A percentile compares a stretch with the other conserved stretches of the same genome.
phyloP scores from a whole-genome alignment of 1,140 invertebrate species.

The Zaprionus davidi region DNA sequence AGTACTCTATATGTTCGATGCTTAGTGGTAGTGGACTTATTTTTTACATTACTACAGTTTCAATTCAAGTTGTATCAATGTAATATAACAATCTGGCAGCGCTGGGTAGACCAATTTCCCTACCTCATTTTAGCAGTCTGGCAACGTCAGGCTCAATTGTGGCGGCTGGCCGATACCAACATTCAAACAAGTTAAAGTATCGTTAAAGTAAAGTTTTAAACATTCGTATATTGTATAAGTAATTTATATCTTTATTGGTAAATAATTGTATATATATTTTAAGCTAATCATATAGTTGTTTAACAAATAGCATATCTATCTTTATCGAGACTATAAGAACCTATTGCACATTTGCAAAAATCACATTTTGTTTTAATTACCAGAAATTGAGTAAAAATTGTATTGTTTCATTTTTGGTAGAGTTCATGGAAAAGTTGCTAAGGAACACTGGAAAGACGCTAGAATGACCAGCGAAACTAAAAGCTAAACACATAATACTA shows the following conservation, averaged over 20 bases:
- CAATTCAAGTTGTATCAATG: neutral
- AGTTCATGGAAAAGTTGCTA: slow-evolving; percentile 28
- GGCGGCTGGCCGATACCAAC: neutral
- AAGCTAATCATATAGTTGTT: slow-evolving; percentile 6
- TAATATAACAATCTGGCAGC: neutral
- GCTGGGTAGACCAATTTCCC: neutral
- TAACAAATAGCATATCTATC: slow-evolving; percentile 7
- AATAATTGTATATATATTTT: slow-evolving; percentile 1
- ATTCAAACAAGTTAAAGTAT: neutral
- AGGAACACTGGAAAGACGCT: slow-evolving; percentile 51
- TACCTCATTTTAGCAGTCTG: neutral
- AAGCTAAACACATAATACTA: slow-evolving; percentile 46
- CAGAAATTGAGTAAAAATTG: slow-evolving; percentile 27
- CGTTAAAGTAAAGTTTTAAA: neutral
- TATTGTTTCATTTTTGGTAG: slow-evolving; percentile 24
- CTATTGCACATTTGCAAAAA: slow-evolving; percentile 32
- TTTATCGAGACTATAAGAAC: slow-evolving; percentile 28
- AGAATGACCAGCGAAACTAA: slow-evolving; percentile 17
- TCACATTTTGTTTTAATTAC: slow-evolving; percentile 37
- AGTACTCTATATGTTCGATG: too few relatives aligned
- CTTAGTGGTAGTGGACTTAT: too few relatives aligned
- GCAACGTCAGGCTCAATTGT: neutral
- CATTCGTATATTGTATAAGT: neutral
- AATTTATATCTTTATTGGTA: slow-evolving; percentile 19
- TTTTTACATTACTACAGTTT: neutral